Evolutionary conservation across 2,888 invertebrate species (phyloP).

Genomic region (Epinotia ramella): DNA sequence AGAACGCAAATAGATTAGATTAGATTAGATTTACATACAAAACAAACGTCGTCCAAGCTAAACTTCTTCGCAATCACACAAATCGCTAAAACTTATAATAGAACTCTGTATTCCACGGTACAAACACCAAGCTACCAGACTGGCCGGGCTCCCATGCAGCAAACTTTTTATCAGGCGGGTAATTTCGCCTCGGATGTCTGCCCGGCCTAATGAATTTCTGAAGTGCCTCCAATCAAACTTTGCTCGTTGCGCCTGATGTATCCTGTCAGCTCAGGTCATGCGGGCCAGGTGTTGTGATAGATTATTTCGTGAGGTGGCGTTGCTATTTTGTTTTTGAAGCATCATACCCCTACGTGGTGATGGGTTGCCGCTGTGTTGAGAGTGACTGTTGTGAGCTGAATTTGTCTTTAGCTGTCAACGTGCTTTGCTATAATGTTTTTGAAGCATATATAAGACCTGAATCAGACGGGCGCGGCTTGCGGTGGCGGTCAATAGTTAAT

Average conservation of each 20-base stretch:
- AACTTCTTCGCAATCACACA: not conserved
- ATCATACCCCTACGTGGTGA: too few species aligned
- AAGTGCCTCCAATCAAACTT: slow-evolving; percentile 35
- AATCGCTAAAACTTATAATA: not conserved
- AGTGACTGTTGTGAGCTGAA: too few species aligned
- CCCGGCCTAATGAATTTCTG: slow-evolving; percentile 33
- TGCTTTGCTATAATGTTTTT: too few species aligned
- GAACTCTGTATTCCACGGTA: not conserved
- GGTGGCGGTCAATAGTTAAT: too few species aligned
- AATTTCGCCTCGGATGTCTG: slow-evolving; percentile 16
- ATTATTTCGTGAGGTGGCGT: not conserved
- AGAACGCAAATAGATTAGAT: too few species aligned
- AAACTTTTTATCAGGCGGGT: slow-evolving; percentile 26
- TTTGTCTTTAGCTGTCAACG: too few species aligned
- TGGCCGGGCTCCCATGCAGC: slow-evolving; percentile 20
- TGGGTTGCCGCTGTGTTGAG: too few species aligned
- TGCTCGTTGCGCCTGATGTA: slow-evolving; percentile 30
- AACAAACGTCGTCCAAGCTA: not conserved
- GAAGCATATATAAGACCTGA: too few species aligned
- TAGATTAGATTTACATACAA: too few species aligned
- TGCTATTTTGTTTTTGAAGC: not conserved
- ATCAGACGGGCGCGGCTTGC: too few species aligned
- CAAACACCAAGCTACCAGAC: not conserved
- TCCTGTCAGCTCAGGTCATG: slow-evolving; percentile 24
- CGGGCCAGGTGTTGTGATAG: slow-evolving; percentile 16